Base-by-base conservation (phyloP, 1,140 invertebrate genomes). In the Cotesia vestalis region DNA sequence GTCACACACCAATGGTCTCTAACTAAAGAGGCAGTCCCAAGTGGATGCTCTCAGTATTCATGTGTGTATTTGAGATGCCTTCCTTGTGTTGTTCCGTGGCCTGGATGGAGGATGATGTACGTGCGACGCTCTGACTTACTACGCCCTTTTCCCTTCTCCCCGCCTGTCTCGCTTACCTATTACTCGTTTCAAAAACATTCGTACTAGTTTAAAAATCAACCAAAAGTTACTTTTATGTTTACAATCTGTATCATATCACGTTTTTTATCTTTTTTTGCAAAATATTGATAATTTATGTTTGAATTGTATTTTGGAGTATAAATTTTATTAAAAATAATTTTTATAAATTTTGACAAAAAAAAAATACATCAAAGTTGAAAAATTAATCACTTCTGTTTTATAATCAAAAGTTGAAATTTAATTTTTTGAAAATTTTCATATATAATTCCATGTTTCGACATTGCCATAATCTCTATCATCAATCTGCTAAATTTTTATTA, bases 61-160 rank as follows among this genome's bases (percentile, higher is more conserved):
- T 68, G 3, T 20, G 20, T 66, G 27, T 72, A 34, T 66, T 12
- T 8, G 52, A 64, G 9, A 53, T 68, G 35, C 35, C 66, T 68
- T 83, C 77, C 77, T 77, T 85, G 83, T 85, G 60, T 66, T 84
- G 79, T 78, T 78, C 77, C 79, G 78, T 78, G 82, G 81, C 80
- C 82, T 83, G 83, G 83, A 84, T 85, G 81, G 81, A 81, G 81
- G 78, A 83, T 85, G 83, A 85, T 83, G 80, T 84, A 84, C 83
- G 83, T 83, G 81, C 81, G 77, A 78, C 79, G 80, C 79, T 78
- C 79, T 85, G 83, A 84, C 82, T 85, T 85, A 84, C 83, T 83
- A 85, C 83, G 82, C 83, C 84, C 83, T 84, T 85, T 83, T 85
- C 81, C 83, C 83, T 83, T 83, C 84, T 82, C 83, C 82, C 84